Conservation (phyloP, 2,113 vertebrate genomes). For the Microtus montanus region DNA sequence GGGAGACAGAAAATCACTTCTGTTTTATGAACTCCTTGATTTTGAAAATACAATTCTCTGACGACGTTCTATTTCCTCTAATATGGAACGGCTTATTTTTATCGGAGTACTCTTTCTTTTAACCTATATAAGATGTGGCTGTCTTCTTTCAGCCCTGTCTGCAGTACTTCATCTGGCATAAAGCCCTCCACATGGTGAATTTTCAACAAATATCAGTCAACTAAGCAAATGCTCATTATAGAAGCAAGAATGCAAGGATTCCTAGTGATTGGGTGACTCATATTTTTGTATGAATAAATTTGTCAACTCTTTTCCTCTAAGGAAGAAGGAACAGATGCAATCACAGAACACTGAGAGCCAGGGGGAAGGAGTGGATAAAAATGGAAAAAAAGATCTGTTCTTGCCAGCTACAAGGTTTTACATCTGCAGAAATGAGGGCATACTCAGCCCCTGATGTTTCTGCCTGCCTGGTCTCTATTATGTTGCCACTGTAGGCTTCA, state of each 20-base stretch:
- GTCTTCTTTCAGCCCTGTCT: not conserved
- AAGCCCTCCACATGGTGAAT: not conserved
- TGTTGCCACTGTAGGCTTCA: not conserved
- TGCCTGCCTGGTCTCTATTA: not conserved
- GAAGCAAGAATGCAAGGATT: slow-evolving; percentile 64
- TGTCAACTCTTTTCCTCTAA: slow-evolving; percentile 75
- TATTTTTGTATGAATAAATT: slow-evolving; percentile 69
- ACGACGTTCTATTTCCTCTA: not conserved
- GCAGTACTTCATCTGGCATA: not conserved
- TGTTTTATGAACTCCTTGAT: slow-evolving; percentile 3
- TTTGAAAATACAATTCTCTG: not conserved
- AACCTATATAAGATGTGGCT: not conserved
- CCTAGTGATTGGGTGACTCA: slow-evolving; percentile 74
- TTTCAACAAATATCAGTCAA: slow-evolving; percentile 29
- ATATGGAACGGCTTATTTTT: not conserved
- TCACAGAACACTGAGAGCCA: slow-evolving; percentile 72
- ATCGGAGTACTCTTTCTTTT: not conserved
- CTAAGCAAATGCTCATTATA: slow-evolving; percentile 49
- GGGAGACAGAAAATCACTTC: not conserved
- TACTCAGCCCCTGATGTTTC: slow-evolving; percentile 30
- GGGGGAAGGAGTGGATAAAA: slow-evolving; percentile 69
- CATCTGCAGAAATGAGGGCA: slow-evolving; percentile 60
- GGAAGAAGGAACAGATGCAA: slow-evolving; percentile 73
- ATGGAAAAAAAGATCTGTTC: slow-evolving; percentile 56
- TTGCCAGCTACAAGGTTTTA: slow-evolving; percentile 59